Conservation (phyloP, 2,888 invertebrate species). For the Sarcophaga variegata region DNA sequence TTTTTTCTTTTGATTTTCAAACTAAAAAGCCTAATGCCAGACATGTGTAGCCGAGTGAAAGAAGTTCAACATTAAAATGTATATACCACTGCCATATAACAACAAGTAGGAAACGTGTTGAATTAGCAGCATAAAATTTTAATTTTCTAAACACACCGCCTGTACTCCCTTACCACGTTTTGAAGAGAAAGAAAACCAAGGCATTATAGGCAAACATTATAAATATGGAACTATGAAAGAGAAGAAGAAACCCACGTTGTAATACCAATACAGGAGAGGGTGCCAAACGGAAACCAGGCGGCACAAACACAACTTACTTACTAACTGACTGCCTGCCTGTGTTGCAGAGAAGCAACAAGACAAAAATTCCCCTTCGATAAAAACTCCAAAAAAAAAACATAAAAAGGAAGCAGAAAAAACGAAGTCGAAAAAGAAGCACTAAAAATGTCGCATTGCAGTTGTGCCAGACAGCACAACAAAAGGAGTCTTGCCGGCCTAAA, state of each 20-base stretch:
- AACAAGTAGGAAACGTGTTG: conserved; percentile 65
- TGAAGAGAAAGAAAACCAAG: background rate
- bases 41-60: conserved; percentile 46
- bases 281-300: conserved; percentile 23
- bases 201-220: conserved; percentile 41
- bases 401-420: conserved; percentile 38
- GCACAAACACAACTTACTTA: conserved; percentile 26
- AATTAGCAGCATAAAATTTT: conserved; percentile 56
- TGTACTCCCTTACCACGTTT: too few relatives aligned
- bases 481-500: conserved; percentile 36
- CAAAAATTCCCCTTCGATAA: background rate
- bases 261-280: background rate
- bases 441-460: conserved; percentile 76
- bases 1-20: conserved; percentile 7
- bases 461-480: conserved; percentile 64
- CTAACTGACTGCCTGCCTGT: conserved; percentile 1
- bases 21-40: conserved; percentile 55
- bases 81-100: conserved; percentile 8
- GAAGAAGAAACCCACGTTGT: conserved; percentile 51
- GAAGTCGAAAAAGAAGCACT: conserved; percentile 44
- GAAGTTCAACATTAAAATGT: conserved; percentile 9
- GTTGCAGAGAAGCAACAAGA: conserved; percentile 40
- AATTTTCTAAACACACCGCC: background rate
- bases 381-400: background rate
- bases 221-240: conserved; percentile 34